phyloP scores from a whole-genome alignment of 2,888 invertebrate genomes.

The Molanna angustata region DNA sequence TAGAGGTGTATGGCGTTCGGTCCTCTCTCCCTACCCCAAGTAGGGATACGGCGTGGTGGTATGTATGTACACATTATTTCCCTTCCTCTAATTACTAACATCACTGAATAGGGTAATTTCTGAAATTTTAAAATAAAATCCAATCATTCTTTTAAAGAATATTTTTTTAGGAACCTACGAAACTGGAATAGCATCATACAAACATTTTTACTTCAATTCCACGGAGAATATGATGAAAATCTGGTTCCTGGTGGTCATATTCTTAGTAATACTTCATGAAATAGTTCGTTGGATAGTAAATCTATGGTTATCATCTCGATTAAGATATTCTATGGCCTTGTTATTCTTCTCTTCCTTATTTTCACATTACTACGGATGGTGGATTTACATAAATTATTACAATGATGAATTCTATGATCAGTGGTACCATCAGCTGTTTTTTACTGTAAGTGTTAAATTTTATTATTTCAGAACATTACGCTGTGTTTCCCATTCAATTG shows the following conservation, averaged over 20 bases:
- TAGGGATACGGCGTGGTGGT: neutral
- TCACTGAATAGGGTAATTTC: neutral
- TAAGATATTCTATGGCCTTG: slow-evolving; percentile 60
- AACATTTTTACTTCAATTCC: slow-evolving; percentile 70
- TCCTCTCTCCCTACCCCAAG: neutral
- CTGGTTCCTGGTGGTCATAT: slow-evolving; percentile 60
- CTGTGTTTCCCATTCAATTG: too few relatives aligned
- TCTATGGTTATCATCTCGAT: slow-evolving; percentile 50
- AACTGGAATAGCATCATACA: slow-evolving; percentile 65
- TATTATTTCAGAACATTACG: too few relatives aligned
- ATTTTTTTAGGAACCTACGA: slow-evolving; percentile 59
- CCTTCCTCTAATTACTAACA: neutral
- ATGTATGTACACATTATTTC: neutral
- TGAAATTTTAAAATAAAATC: neutral
- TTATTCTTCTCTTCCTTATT: slow-evolving; percentile 62
- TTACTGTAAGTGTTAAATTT: slow-evolving; percentile 44
- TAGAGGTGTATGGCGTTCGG: too few relatives aligned
- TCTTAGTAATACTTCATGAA: slow-evolving; percentile 60
- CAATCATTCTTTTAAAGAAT: neutral
- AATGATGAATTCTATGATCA: slow-evolving; percentile 69
- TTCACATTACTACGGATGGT: slow-evolving; percentile 69
- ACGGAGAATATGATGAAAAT: slow-evolving; percentile 64
- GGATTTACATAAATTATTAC: slow-evolving; percentile 68
- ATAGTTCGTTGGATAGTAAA: slow-evolving; percentile 55
- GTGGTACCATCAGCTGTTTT: slow-evolving; percentile 68